Base-by-base conservation (phyloP, 2,113 vertebrate species). In the Pomatostomus ruficeps region DNA sequence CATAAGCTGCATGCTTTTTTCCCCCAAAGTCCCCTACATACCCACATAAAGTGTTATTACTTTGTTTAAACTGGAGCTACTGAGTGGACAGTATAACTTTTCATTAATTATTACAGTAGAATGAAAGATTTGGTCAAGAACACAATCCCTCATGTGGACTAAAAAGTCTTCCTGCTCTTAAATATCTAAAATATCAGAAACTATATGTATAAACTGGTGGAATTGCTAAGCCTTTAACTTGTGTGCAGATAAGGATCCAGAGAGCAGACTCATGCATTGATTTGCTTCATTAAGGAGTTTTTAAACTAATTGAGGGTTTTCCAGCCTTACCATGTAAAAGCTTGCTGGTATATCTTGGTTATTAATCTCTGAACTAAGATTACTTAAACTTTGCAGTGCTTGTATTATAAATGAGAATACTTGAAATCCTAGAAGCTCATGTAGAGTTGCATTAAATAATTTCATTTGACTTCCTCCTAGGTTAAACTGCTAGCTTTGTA, bases 11-110 rank as follows among this genome's bases (percentile, higher is more conserved):
- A 12, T 13, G 6, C 1, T 16, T 3, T 36, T 71, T 77, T 17
- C 3, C 2, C 0, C 1, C 8, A 33, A 48, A 40, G 6, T 1
- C 9, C 24, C 5, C 7, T 12, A 8, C 7, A 14, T 51, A 33
- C 6, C 5, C 11, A 11, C 5, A 2, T 46, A 2, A 63, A 77
- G 2, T 31, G 11, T 40, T 40, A 23, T 36, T 74, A 4, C 21
- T 71, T 6, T 12, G 0, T 23, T 43, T n/a, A 18, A 36, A 12
- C 6, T 52, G 35, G 28, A 61, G 28, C 12, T 36, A 31, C 3
- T n/a, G 15, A 12, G 10, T 79, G 1, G 38, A 18, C 6, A 8
- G 3, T 51, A 13, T n/a, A 2, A 28, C 3, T 45, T 42, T 63
- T 52, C 25, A 23, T 43, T 68, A 1, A 11, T 46, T 67, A 13